Base-by-base conservation (phyloP, 2,888 invertebrate genomes). In the Linyphia triangularis region DNA sequence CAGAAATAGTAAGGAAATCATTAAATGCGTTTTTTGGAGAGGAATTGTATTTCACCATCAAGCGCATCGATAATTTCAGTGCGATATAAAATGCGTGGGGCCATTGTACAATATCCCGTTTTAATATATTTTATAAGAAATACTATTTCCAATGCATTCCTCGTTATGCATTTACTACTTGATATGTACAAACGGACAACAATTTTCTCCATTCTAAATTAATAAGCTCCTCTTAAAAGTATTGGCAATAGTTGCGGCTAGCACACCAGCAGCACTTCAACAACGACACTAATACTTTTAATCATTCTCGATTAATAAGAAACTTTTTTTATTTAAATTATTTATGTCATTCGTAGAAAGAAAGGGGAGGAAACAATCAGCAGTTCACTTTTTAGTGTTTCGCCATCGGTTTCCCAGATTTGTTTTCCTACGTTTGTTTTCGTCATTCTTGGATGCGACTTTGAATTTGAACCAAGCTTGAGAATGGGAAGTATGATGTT, bases 151-250 rank as follows among this genome's bases (percentile, higher is more conserved):
- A 63, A 61, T 77, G 69, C 81, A 81, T 69, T 72, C 19, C n/a
- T 24, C 43, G 43, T n/a, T 75, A 30, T 63, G 33, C 28, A 40
- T 59, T n/a, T 51, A 65, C 86, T 88, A 88, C 59, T 75, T 88
- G 86, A 88, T 88, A 88, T 88, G 86, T 88, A 88, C 86, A 88
- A 43, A 63, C 84, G 86, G 86, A 88, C 81, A 81, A 69, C 57
- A 57, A 59, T 67, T 85, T 75, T 81, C 75, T 33, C 26, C 79
- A 82, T 75, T 57, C 84, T 85, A 88, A 88, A 81, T 88, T 67
- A 88, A 88, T 88, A 88, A 88, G 86, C 86, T 88, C 86, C 86
- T 88, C 75, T 81, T 88, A 81, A 88, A 88, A 88, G 86, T 88
- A 73, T 88, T 81, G 86, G 86, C 86, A 81, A 81, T 63, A 86